Percentiles rank a stretch among this genome's conserved stretches.
Evolutionary conservation across 2,797 vertebrate species (phyloP).

Genomic region (Erithacus rubecula): DNA sequence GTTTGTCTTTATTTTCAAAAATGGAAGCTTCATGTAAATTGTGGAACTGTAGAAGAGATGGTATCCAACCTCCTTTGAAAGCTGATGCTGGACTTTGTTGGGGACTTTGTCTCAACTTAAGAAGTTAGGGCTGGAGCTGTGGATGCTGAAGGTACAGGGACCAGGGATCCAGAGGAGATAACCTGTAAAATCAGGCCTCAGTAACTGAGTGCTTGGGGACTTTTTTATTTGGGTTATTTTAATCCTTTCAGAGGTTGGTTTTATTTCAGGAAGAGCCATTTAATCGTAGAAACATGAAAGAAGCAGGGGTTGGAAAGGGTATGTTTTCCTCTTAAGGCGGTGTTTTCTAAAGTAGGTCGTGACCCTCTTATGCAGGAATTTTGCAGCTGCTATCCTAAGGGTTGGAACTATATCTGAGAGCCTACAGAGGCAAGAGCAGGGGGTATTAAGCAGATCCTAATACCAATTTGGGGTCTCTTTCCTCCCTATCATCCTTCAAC

Average conservation of each 20-base stretch:
- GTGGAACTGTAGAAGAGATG: neutral
- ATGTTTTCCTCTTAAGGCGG: constrained; percentile 8
- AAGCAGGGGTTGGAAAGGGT: constrained; percentile 17
- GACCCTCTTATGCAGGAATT: constrained; percentile 56
- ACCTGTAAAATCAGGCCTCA: neutral
- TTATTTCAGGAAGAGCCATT: constrained; percentile 13
- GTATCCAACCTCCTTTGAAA: neutral
- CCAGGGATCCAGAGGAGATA: neutral
- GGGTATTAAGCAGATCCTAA: constrained; percentile 6
- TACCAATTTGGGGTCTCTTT: neutral
- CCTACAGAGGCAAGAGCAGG: neutral
- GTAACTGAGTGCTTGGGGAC: neutral
- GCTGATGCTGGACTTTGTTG: neutral
- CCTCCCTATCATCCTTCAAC: neutral
- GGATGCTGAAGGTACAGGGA: neutral
- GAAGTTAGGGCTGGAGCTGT: neutral
- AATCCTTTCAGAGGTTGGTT: neutral
- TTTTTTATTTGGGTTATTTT: neutral
- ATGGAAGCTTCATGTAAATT: neutral
- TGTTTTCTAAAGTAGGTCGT: constrained; percentile 44
- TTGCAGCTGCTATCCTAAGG: constrained; percentile 19
- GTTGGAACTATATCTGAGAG: neutral
- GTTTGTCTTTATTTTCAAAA: neutral
- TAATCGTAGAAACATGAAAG: neutral
- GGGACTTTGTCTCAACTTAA: neutral